Conservation (phyloP, 1,140 invertebrate species). For the Caenorhabditis latens region DNA sequence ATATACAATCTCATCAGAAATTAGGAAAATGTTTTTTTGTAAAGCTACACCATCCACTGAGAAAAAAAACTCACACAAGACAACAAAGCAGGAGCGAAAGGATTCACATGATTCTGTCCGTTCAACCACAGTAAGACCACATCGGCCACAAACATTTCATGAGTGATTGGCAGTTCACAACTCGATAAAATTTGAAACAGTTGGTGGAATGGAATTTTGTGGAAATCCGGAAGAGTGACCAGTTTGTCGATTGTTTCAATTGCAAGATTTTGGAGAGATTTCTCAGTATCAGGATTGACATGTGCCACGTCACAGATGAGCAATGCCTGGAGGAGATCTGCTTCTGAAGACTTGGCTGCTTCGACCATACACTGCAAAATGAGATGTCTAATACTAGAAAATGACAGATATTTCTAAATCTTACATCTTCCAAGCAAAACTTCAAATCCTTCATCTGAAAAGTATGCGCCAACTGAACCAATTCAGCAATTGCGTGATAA, state of each 20-base stretch:
- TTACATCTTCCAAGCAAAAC: slow-evolving; percentile 30
- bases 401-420: neutral
- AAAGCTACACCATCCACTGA: neutral
- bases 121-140: slow-evolving; percentile 23
- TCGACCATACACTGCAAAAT: slow-evolving; percentile 35
- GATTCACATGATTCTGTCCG: slow-evolving; percentile 42
- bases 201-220: slow-evolving; percentile 49
- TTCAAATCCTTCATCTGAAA: slow-evolving; percentile 44
- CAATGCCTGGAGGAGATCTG: slow-evolving; percentile 44
- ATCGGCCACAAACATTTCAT: slow-evolving; percentile 48
- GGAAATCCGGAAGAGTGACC: slow-evolving; percentile 27
- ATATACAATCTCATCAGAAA: no score
- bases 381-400: neutral
- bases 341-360: slow-evolving; percentile 14
- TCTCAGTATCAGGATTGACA: slow-evolving; percentile 35
- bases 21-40: neutral
- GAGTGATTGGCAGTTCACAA: slow-evolving; percentile 12
- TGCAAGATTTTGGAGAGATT: neutral
- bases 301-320: slow-evolving; percentile 47
- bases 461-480: slow-evolving; percentile 23
- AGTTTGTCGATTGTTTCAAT: slow-evolving; percentile 1
- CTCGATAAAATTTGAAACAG: slow-evolving; percentile 38
- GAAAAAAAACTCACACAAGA: slow-evolving; percentile 19
- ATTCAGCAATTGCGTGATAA: slow-evolving; percentile 10
- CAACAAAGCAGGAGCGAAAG: neutral